These are phyloP conservation scores for Lottia gigantea DNA, from an alignment of 2,888 invertebrate species.

Conservation along the genomic window DNA sequence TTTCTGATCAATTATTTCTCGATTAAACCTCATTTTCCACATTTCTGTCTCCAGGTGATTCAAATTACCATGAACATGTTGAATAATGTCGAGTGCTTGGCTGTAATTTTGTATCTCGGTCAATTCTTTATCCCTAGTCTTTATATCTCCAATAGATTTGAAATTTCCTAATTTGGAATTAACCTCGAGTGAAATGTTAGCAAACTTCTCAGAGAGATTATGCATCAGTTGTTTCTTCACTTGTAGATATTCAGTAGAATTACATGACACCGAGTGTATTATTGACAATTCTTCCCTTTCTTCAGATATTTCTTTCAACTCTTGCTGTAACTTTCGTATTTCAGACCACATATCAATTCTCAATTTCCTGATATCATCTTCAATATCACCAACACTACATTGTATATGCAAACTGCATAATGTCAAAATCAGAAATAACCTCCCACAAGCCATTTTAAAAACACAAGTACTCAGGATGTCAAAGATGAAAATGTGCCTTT, in stretches of 20 bases:
- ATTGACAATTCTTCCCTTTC: neutral
- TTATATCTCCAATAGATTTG: neutral
- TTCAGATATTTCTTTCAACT: neutral
- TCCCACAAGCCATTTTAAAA: too few relatives aligned
- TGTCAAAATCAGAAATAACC: too few relatives aligned
- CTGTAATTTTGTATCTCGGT: neutral
- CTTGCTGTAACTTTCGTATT: neutral
- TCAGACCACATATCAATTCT: neutral
- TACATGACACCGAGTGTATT: neutral
- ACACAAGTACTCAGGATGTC: too few relatives aligned
- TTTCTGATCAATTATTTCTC: neutral
- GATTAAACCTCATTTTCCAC: constrained; percentile 1
- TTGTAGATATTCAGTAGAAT: neutral
- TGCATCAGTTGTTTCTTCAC: neutral
- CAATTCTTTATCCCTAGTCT: too few relatives aligned
- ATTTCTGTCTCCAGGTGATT: neutral
- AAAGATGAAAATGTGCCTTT: too few relatives aligned
- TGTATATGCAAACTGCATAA: too few relatives aligned
- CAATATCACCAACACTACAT: neutral
- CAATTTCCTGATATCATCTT: neutral
- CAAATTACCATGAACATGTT: neutral
- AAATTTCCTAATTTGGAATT: neutral
- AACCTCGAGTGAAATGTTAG: neutral
- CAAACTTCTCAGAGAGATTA: neutral
- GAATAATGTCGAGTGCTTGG: neutral